phyloP scores from a whole-genome alignment of 1,140 invertebrate species.

The Eumaeus atala region DNA sequence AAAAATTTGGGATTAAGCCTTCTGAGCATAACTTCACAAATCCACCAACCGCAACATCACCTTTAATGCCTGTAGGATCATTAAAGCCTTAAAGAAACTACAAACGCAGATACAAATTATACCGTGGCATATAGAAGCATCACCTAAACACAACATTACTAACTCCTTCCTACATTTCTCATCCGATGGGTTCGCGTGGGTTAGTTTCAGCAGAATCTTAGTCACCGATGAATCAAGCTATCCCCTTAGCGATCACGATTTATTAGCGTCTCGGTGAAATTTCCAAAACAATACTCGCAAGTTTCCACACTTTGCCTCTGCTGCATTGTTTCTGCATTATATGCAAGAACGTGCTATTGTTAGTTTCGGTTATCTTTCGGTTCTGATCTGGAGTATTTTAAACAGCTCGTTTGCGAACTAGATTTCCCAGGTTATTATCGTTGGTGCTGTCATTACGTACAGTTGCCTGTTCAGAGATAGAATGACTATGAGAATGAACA shows the following conservation, averaged over 20 bases:
- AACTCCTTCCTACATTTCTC: background rate
- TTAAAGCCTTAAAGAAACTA: no score
- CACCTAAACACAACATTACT: background rate
- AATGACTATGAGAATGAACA: constrained; percentile 24
- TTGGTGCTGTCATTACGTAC: constrained; percentile 65
- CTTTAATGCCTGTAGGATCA: no score
- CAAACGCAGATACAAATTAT: no score
- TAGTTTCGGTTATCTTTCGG: constrained; percentile 61
- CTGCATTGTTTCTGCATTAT: constrained; percentile 45
- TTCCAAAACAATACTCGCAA: constrained; percentile 31
- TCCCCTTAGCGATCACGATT: constrained; percentile 27
- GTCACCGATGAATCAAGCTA: constrained; percentile 57
- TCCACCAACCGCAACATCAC: no score
- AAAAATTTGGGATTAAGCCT: no score
- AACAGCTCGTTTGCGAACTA: constrained; percentile 47
- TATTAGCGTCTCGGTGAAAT: constrained; percentile 38
- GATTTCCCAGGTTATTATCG: constrained; percentile 63
- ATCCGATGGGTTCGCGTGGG: constrained; percentile 3
- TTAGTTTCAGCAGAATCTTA: constrained; percentile 42
- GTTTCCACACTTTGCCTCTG: constrained; percentile 32
- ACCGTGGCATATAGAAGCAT: no score
- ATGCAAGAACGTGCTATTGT: constrained; percentile 53
- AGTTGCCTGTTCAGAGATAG: constrained; percentile 54
- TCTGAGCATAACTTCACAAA: no score
- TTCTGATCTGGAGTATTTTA: constrained; percentile 53